A percentile compares a stretch with the other conserved stretches of the same genome.
These are phyloP conservation scores for Tolmerus cingulatus DNA, from an alignment of 2,888 invertebrate genomes.

Conservation along the genomic window DNA sequence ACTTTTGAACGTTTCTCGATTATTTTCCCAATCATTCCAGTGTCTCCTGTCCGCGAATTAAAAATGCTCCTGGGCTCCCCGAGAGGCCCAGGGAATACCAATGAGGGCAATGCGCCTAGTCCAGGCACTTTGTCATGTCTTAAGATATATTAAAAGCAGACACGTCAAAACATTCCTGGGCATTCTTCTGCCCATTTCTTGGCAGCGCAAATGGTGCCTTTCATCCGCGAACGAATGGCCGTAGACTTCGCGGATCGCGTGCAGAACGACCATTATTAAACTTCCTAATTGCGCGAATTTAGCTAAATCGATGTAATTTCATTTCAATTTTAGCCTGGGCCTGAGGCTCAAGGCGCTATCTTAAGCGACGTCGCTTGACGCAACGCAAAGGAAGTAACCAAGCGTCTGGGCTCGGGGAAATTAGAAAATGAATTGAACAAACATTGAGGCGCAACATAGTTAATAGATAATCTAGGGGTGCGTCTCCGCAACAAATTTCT, in stretches of 20 bases:
- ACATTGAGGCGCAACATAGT: not conserved
- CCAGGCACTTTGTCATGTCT: not conserved
- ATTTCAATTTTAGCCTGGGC: slow-evolving; percentile 22
- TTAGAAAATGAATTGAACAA: slow-evolving; percentile 20
- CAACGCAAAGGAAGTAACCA: not conserved
- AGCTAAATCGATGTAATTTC: slow-evolving; percentile 44
- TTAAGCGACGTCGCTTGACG: not conserved
- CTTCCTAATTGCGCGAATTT: slow-evolving; percentile 40
- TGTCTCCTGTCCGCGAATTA: not conserved
- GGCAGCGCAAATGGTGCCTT: not conserved
- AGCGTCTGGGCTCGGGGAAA: not conserved
- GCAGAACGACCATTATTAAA: slow-evolving; percentile 39
- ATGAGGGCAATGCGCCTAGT: not conserved
- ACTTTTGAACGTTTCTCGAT: not conserved
- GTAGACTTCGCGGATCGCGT: slow-evolving; percentile 37
- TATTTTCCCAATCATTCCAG: not conserved
- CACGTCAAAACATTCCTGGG: slow-evolving; percentile 8
- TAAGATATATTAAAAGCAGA: slow-evolving; percentile 1
- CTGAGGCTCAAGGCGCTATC: not conserved
- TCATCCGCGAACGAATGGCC: slow-evolving; percentile 28
- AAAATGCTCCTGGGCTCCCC: not conserved
- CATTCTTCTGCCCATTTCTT: not conserved
- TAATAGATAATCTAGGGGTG: not conserved
- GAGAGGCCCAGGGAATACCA: not conserved
- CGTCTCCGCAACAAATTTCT: slow-evolving; percentile 11